phyloP scores from a whole-genome alignment of 1,140 invertebrate species.

The Plectrocnemia conspersa region DNA sequence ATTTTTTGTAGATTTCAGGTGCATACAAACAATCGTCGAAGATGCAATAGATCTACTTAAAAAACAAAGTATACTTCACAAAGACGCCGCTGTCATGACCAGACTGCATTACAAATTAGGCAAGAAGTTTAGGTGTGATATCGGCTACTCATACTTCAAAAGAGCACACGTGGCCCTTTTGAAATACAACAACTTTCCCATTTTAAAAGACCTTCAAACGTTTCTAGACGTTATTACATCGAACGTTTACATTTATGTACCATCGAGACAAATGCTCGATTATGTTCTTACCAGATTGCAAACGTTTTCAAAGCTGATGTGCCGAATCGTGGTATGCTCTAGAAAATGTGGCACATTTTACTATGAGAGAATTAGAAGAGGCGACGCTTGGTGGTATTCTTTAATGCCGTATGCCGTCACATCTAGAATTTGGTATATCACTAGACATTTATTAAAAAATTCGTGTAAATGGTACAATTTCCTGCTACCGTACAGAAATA shows the following conservation, averaged over 20 bases:
- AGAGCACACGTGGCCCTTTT: slow-evolving; percentile 53
- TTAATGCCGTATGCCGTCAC: slow-evolving; percentile 53
- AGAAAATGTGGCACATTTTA: slow-evolving; percentile 50
- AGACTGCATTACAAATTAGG: slow-evolving; percentile 58
- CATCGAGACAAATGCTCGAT: slow-evolving; percentile 56
- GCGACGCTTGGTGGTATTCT: slow-evolving; percentile 54
- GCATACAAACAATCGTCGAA: slow-evolving; percentile 37
- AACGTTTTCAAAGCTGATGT: slow-evolving; percentile 55
- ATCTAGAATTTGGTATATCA: slow-evolving; percentile 55
- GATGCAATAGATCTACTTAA: slow-evolving; percentile 45
- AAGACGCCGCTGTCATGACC: slow-evolving; percentile 54
- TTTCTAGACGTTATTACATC: slow-evolving; percentile 40
- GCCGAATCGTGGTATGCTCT: slow-evolving; percentile 48
- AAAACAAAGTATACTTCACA: slow-evolving; percentile 49
- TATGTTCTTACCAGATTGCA: slow-evolving; percentile 54
- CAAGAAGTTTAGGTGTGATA: slow-evolving; percentile 57
- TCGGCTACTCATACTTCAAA: slow-evolving; percentile 54
- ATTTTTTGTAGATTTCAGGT: slow-evolving; percentile 41
- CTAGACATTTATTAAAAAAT: slow-evolving; percentile 47
- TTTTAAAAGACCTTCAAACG: slow-evolving; percentile 47
- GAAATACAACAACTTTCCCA: slow-evolving; percentile 50
- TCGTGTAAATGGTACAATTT: slow-evolving; percentile 52
- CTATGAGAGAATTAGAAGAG: slow-evolving; percentile 50
- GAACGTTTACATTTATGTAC: slow-evolving; percentile 41
- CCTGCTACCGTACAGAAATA: slow-evolving; percentile 43